Percentiles rank a stretch among this genome's conserved stretches.
These are phyloP conservation scores for Nomada goodeniana DNA, from an alignment of 2,888 invertebrate species.

Conservation along the genomic window DNA sequence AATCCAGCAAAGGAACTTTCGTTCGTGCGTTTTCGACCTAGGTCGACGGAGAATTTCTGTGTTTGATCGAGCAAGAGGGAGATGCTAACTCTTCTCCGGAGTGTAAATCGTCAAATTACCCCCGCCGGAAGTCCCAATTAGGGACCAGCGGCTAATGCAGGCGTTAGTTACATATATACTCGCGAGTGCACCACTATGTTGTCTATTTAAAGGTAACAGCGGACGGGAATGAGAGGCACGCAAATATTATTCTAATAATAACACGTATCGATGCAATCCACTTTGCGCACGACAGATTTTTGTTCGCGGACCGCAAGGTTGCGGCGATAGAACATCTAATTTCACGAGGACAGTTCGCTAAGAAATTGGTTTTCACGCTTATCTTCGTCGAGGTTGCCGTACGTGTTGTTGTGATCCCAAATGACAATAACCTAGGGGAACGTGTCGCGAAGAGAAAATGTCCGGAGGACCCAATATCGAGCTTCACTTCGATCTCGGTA, in stretches of 20 bases:
- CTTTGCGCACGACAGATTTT: background rate
- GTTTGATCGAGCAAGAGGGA: conserved; percentile 23
- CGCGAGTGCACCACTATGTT: conserved; percentile 25
- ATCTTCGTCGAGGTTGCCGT: no score
- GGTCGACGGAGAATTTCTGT: conserved; percentile 11
- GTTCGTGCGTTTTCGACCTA: conserved; percentile 2
- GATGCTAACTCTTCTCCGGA: conserved; percentile 40
- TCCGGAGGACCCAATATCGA: no score
- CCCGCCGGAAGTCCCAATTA: conserved; percentile 70
- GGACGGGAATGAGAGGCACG: conserved; percentile 7
- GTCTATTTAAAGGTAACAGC: conserved; percentile 40
- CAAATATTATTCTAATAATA: background rate
- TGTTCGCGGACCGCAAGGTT: background rate
- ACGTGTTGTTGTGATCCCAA: no score
- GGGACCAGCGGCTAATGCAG: conserved; percentile 55
- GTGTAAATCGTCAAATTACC: conserved; percentile 65
- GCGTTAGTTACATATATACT: conserved; percentile 54
- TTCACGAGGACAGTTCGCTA: no score
- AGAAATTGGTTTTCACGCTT: no score
- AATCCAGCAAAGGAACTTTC: background rate
- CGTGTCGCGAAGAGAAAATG: no score
- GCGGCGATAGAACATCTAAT: no score
- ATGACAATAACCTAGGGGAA: no score
- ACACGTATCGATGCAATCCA: background rate
- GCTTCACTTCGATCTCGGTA: no score